These are phyloP conservation scores for Stictocephala bisonia DNA, from an alignment of 2,888 invertebrate species.

Conservation along the genomic window DNA sequence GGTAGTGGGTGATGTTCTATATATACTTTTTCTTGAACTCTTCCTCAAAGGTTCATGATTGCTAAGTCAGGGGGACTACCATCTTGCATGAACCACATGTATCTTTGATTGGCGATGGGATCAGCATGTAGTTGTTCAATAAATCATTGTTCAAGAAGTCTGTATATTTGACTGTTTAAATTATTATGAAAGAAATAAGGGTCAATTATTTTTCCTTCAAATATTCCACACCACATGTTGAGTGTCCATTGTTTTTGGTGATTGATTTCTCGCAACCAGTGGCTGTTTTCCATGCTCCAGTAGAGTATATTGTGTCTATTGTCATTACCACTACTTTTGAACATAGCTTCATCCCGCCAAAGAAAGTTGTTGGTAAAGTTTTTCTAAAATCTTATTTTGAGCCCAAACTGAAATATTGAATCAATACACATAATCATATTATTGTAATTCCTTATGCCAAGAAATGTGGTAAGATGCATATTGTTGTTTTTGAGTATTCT, in stretches of 20 bases:
- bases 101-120: neutral
- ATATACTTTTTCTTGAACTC: neutral
- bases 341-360: neutral
- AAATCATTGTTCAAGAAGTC: neutral
- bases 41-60: neutral
- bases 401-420: too few relatives aligned
- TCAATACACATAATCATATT: neutral
- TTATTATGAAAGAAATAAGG: neutral
- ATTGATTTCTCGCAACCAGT: neutral
- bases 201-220: neutral
- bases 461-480: neutral
- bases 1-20: neutral
- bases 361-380: neutral
- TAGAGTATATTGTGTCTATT: neutral
- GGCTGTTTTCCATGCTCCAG: constrained; percentile 15
- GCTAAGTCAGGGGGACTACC: neutral
- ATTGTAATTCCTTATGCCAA: neutral
- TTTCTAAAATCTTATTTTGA: neutral
- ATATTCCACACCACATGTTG: neutral
- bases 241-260: neutral
- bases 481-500: neutral
- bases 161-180: neutral
- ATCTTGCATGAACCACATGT: constrained; percentile 3
- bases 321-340: neutral
- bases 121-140: neutral